A percentile compares a stretch with the other conserved stretches of the same genome.
These are phyloP conservation scores for Drosophila emarginata DNA, from an alignment of 2,888 invertebrate species.

Conservation along the genomic window DNA sequence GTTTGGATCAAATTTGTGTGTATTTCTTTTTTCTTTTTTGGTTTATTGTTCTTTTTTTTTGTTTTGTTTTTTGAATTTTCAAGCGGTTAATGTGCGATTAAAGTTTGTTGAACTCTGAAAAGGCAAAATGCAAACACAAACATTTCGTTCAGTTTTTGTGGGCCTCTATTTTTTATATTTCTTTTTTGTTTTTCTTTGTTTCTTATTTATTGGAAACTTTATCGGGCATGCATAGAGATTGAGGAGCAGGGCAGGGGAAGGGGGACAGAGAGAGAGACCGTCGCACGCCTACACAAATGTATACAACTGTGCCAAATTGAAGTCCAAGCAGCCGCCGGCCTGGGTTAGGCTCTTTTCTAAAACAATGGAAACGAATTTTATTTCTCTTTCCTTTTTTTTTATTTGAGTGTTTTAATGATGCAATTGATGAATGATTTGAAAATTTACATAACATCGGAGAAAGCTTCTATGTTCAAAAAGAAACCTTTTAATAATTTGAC, in stretches of 20 bases:
- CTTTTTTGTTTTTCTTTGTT: slow-evolving; percentile 39
- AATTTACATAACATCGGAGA: slow-evolving; percentile 2
- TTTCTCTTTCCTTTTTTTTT: background rate
- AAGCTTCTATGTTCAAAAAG: background rate
- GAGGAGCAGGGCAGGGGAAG: slow-evolving; percentile 8
- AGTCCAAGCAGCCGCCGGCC: background rate
- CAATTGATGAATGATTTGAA: background rate
- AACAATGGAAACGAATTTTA: background rate
- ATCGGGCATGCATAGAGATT: background rate
- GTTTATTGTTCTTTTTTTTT: slow-evolving; percentile 2
- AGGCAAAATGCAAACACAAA: slow-evolving; percentile 58
- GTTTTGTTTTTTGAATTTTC: slow-evolving; percentile 39
- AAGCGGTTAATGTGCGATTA: slow-evolving; percentile 64
- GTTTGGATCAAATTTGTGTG: slow-evolving; percentile 40
- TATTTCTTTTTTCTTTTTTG: background rate
- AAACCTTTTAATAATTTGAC: background rate
- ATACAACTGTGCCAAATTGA: slow-evolving; percentile 3
- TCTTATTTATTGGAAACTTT: slow-evolving; percentile 30
- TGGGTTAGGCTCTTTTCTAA: background rate
- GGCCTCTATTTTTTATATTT: slow-evolving; percentile 40
- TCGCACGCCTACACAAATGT: slow-evolving; percentile 3
- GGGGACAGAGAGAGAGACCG: background rate
- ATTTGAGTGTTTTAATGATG: background rate
- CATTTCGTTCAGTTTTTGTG: slow-evolving; percentile 43
- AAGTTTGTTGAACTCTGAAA: slow-evolving; percentile 65